Evolutionary conservation across 53 echinoderm and acorn worm genomes (phyloP), one percentile per base, ranked within the genome.

Genomic region (Crossaster papposus): DNA sequence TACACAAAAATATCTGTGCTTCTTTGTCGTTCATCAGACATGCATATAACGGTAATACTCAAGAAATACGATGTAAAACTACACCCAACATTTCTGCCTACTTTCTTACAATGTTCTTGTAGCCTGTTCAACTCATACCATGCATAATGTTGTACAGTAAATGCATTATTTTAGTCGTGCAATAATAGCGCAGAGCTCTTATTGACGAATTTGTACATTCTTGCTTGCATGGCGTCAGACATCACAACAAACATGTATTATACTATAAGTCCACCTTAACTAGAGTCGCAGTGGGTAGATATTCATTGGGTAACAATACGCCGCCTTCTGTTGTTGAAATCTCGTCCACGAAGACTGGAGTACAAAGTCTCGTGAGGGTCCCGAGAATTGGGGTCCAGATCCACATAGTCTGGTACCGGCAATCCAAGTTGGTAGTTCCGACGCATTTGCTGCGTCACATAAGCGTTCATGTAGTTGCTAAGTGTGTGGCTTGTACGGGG

Each of bases 361-460:
- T 93, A 93, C 31, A 84, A 72, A 22, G 91, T 93, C 51, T 93
- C 93, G 32, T 93, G 82, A 29, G 68, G 81, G 17, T 75, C 88
- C 18, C 91, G 77, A 14, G 93, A 91, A 9, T 91, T 64, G 14
- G 91, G 93, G 52, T 93, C 93, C 53, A 93, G 58, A 83, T 93
- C 93, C 1, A 90, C 93, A 54, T 93, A 93, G 78, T 91, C 91
- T 84, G 84, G 84, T 71, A 84, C 30, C 30, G 84, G 84, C 44
- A 84, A 28, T 23, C 78, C 20, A 44, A 50, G 23, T 30, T 81
- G 81, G 28, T 75, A 62, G 23, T 90, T 78, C 77, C 93, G 88
- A 51, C 71, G 71, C 84, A 72, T 71, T 72, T 72, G 71, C 28
- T 84, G 84, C 55, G 82, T 68, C 24, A 83, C 77, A 26, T 79